Base-by-base conservation (phyloP, 2,797 vertebrate species). In the Garrulus glandarius region DNA sequence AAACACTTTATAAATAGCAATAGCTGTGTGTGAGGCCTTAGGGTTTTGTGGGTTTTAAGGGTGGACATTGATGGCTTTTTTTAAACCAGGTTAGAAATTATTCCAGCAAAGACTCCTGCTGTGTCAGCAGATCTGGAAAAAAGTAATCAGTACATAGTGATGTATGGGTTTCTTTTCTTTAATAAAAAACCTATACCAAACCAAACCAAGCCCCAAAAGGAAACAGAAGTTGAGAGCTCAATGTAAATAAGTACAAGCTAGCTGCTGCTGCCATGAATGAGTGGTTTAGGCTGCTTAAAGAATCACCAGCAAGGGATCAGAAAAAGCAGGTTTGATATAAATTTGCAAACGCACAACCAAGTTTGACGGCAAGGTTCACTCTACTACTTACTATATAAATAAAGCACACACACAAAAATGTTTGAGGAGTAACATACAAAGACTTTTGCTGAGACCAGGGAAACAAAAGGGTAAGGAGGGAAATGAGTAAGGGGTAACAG, bases 141-240 rank as follows among this genome's bases (percentile, higher is more conserved):
- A 96, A 92, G 63, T 32, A 81, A 92, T 78, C 59, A 84, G 60
- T 56, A 80, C 37, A 79, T 90, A 90, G 92, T 76, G 53, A 92
- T 61, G 30, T 70, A 87, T 61, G 37, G 14, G 55, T 39, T 92
- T 79, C 26, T 63, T 87, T 85, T 41, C 53, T 79, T 75, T 82
- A 84, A 70, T 81, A 59, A 89, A 85, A 89, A 74, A 18, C 5
- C 27, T 29, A 67, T 50, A 68, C 3, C 19, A 76, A 89, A 79
- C 3, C 37, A 56, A 84, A 81, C 20, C 37, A 65, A 57, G n/a
- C 5, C n/a, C 10, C 9, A 1, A 67, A 83, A 84, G 67, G 81
- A 89, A 84, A 64, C 7, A 68, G 6, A 60, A 75, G 23, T 19
- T 79, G 63, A 91, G 49, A 61, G 15, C 67, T 84, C 47, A 55